Conservation (phyloP, 2,888 invertebrate genomes). For the Caenorhabditis doughertyi region DNA sequence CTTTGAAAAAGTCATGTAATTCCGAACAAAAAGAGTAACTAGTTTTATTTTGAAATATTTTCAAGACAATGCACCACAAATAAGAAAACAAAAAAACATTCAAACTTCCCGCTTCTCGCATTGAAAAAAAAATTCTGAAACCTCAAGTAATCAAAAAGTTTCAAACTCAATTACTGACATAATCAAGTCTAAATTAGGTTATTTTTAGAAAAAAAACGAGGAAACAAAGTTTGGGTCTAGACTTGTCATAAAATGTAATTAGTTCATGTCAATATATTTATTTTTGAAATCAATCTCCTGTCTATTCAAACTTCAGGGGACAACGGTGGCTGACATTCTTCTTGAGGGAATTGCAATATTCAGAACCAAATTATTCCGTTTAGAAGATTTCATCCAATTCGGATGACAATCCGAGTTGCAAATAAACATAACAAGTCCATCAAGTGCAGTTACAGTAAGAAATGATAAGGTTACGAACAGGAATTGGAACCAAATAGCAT, state of each 20-base stretch:
- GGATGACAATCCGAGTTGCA: slow-evolving; percentile 24
- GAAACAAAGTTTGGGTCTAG: background rate
- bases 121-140: background rate
- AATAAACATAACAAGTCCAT: slow-evolving; percentile 34
- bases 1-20: slow-evolving; percentile 3
- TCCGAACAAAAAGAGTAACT: background rate
- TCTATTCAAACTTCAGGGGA: too few relatives aligned
- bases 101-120: too few relatives aligned
- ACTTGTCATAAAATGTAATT: background rate
- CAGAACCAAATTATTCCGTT: too few relatives aligned
- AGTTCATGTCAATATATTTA: background rate
- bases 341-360: too few relatives aligned
- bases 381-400: background rate
- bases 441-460: slow-evolving; percentile 18
- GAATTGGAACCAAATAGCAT: slow-evolving; percentile 40
- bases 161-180: too few relatives aligned
- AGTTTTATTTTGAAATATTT: background rate
- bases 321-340: background rate
- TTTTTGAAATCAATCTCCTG: too few relatives aligned
- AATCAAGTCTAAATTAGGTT: background rate
- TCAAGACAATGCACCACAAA: background rate
- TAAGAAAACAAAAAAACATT: too few relatives aligned
- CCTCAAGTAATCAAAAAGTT: background rate
- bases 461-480: slow-evolving; percentile 35
- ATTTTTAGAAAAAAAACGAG: background rate